phyloP scores from a whole-genome alignment of 2,888 invertebrate species.

The Drosophila mercatorum region DNA sequence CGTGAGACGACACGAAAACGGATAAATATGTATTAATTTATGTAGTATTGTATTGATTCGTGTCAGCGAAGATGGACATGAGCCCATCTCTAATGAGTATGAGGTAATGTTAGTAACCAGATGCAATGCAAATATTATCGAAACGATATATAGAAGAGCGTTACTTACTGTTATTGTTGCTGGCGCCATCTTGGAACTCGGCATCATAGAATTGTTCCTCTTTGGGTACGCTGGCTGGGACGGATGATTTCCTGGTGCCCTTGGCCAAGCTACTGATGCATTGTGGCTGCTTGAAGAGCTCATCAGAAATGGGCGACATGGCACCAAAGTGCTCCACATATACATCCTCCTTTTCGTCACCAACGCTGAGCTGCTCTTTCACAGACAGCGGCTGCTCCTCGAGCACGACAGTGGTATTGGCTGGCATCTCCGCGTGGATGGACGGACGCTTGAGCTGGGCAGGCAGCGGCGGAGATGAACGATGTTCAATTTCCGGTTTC shows the following conservation, averaged over 20 bases:
- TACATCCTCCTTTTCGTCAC: conserved; percentile 81
- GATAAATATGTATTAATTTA: not conserved
- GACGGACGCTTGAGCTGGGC: conserved; percentile 58
- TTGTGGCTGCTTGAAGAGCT: conserved; percentile 73
- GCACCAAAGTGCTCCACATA: conserved; percentile 75
- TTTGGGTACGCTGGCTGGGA: not conserved
- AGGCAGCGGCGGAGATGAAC: conserved; percentile 35
- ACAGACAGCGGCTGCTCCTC: conserved; percentile 71
- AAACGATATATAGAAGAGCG: not conserved
- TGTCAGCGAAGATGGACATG: not conserved
- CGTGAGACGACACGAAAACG: not conserved
- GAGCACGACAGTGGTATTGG: conserved; percentile 40
- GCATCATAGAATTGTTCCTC: conserved; percentile 57
- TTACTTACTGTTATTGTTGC: conserved; percentile 74
- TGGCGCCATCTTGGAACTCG: conserved; percentile 64
- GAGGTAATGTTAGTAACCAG: not conserved
- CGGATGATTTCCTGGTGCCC: conserved; percentile 12
- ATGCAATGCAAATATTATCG: conserved; percentile 11
- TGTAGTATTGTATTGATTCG: too few relatives aligned
- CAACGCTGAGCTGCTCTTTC: conserved; percentile 77
- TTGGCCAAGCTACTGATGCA: conserved; percentile 39
- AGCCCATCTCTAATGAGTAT: not conserved
- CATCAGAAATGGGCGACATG: conserved; percentile 70
- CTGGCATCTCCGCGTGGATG: conserved; percentile 42
- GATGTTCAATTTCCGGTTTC: not conserved